Base-by-base conservation (phyloP, 1,140 invertebrate genomes). In the Tigriopus japonicus region DNA sequence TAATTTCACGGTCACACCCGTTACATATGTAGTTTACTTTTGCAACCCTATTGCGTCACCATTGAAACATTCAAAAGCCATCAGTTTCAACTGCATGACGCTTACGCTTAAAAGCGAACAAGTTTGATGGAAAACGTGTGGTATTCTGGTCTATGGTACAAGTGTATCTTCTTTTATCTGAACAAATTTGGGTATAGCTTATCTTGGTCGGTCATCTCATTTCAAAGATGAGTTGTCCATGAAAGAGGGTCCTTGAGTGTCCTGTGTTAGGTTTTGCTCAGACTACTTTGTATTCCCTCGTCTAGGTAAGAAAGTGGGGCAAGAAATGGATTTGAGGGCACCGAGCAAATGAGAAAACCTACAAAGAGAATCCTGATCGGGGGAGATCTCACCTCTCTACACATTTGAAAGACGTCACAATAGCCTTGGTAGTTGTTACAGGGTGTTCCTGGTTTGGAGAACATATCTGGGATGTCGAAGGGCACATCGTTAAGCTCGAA, bases 351-450 rank as follows among this genome's bases (percentile, higher is more conserved):
- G 28, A 35, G 28, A 35, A 35, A 35, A 35, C 28, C 28, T 35
- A 35, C 28, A 35, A 35, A 35, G 28, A 35, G 28, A 35, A 51
- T 21, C 56, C 23, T 12, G 35, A 42, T 10, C 45, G 51, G 58
- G 65, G 51, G 58, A 65, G 28, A 35, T 35, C 65, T 66, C 66
- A 85, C 81, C 72, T 90, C 86, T 64, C 94, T 78, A 71, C 94
- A 98, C 69, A 90, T 90, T 74, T 95, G 87, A 73, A 97, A 98
- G 42, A 97, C 92, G 75, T 99, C 95, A 74, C 95, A 99, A 74
- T 98, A 99, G 64, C 94, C 95, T 69, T 90, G 90, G 72, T 95
- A 98, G 71, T 98, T 88, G 71, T 98, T 94, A 71, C 95, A 98
- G 0, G 94, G 93, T 24, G 88, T 90, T 52, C 87, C 86, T 0